Evolutionary conservation across 1,140 invertebrate species (phyloP).

Genomic region (Ericerus pela): DNA sequence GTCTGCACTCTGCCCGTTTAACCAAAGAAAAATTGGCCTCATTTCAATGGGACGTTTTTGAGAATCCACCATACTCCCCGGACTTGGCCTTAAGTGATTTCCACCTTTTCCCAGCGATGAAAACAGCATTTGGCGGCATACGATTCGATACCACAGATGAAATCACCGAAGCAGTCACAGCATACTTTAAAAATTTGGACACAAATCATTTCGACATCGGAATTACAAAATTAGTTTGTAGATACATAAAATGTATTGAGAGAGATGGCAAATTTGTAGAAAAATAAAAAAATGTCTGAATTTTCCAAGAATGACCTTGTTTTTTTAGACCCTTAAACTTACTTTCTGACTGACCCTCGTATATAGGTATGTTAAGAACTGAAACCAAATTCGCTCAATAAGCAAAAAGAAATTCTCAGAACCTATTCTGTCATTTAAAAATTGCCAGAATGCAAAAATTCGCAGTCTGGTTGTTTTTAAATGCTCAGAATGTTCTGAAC

Average conservation of each 20-base stretch:
- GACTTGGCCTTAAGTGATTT: constrained; percentile 27
- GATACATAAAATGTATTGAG: constrained; percentile 12
- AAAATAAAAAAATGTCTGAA: not conserved
- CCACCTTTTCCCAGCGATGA: constrained; percentile 23
- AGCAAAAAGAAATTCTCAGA: no score
- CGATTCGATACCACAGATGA: constrained; percentile 13
- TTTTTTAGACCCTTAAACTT: constrained; percentile 1
- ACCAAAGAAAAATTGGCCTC: constrained; percentile 17
- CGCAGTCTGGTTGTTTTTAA: no score
- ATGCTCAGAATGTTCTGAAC: no score
- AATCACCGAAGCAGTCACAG: not conserved
- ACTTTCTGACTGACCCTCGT: constrained; percentile 3
- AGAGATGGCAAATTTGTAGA: constrained; percentile 14
- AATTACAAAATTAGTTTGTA: constrained; percentile 3
- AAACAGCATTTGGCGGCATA: constrained; percentile 17
- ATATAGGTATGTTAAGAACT: no score
- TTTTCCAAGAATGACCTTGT: not conserved
- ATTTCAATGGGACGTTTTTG: constrained; percentile 27
- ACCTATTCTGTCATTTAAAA: no score
- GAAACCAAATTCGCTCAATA: no score
- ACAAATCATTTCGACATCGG: not conserved
- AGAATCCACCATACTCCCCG: constrained; percentile 25
- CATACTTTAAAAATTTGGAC: constrained; percentile 6
- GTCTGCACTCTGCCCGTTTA: constrained; percentile 21
- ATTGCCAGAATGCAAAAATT: no score